Conservation (phyloP, 2,888 invertebrate genomes). For the Flabesymbios commensalis region DNA sequence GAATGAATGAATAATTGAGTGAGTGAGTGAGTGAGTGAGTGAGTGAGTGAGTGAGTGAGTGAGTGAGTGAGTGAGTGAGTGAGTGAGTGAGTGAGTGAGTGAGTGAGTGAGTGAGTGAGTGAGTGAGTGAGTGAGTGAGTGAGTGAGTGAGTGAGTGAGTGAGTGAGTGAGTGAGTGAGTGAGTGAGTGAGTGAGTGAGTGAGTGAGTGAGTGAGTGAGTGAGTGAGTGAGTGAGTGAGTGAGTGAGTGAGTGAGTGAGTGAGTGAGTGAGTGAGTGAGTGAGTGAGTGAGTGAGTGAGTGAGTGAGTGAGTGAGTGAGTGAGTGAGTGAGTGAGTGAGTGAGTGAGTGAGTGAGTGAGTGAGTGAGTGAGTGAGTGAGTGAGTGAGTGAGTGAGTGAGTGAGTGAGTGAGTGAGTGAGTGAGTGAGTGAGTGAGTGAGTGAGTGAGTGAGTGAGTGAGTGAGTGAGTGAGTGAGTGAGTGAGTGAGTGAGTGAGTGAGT, state of each 20-base stretch:
- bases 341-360: too few relatives aligned
- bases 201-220: background rate
- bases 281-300: background rate
- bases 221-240: background rate
- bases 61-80: background rate
- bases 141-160: background rate
- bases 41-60: background rate
- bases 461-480: too few relatives aligned
- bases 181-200: background rate
- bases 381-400: too few relatives aligned
- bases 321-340: background rate
- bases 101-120: background rate
- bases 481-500: too few relatives aligned
- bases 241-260: background rate
- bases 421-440: too few relatives aligned
- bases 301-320: background rate
- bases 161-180: background rate
- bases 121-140: background rate
- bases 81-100: background rate
- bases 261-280: background rate
- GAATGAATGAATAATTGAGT: background rate
- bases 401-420: too few relatives aligned
- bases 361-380: too few relatives aligned
- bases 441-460: too few relatives aligned
- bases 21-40: background rate